Evolutionary conservation across 2,113 vertebrate species (phyloP).

Genomic region (Monarcha castaneiventris): DNA sequence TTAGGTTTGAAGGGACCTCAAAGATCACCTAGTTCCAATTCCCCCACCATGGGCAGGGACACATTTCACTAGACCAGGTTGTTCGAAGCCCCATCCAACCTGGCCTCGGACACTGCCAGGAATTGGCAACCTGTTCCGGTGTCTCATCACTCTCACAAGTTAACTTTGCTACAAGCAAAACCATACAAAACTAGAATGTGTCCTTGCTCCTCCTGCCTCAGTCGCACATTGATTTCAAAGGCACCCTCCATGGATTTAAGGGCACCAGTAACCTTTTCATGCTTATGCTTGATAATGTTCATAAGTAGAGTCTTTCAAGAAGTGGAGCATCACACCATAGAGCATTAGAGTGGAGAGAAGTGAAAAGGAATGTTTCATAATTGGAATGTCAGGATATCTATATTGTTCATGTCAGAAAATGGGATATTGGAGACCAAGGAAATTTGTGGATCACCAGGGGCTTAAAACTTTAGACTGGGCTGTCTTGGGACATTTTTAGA

Average conservation of each 20-base stretch:
- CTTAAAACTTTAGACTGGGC: neutral
- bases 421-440: neutral
- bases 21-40: neutral
- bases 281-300: neutral
- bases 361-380: neutral
- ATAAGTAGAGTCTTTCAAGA: neutral
- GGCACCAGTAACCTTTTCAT: neutral
- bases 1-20: neutral
- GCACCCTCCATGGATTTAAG: neutral
- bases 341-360: neutral
- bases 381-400: neutral
- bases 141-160: neutral
- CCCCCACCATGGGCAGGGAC: neutral
- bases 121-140: neutral
- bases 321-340: neutral
- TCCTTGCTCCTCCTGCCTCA: neutral
- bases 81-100: neutral
- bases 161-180: conserved; percentile 6
- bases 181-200: neutral
- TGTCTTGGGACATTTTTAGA: neutral
- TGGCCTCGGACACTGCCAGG: neutral
- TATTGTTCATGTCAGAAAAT: neutral
- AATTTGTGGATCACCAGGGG: neutral
- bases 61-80: neutral
- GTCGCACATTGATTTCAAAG: neutral